A percentile compares a stretch with the other conserved stretches of the same genome.
Evolutionary conservation across 2,888 invertebrate genomes (phyloP).

Genomic region (Agonum fuliginosum): DNA sequence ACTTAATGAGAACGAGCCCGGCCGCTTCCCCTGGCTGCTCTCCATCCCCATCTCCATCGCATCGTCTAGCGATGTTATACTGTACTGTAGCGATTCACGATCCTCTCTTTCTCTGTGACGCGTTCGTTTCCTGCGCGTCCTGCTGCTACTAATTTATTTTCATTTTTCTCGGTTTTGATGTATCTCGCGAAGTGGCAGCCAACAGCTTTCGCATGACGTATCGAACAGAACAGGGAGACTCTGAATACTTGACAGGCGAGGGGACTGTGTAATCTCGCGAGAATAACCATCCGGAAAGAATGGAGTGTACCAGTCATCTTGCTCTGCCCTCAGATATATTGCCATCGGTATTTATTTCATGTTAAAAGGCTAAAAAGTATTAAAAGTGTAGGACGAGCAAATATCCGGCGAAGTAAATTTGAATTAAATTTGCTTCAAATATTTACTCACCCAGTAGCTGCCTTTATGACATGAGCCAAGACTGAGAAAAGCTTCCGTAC

Average conservation of each 20-base stretch:
- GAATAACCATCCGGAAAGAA: slow-evolving; percentile 21
- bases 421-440: slow-evolving; percentile 66
- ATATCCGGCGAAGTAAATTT: slow-evolving; percentile 57
- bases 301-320: slow-evolving; percentile 22
- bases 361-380: slow-evolving; percentile 61
- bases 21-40: slow-evolving; percentile 37
- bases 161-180: slow-evolving; percentile 51
- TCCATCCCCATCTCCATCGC: background rate
- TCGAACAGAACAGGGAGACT: background rate
- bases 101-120: background rate
- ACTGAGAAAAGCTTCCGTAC: slow-evolving; percentile 3
- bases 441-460: slow-evolving; percentile 62
- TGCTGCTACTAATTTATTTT: slow-evolving; percentile 58
- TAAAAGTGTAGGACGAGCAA: slow-evolving; percentile 59
- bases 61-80: background rate
- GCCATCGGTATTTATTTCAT: slow-evolving; percentile 59
- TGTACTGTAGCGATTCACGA: background rate
- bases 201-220: slow-evolving; percentile 49
- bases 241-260: slow-evolving; percentile 37
- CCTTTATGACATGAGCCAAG: slow-evolving; percentile 52
- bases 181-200: slow-evolving; percentile 42
- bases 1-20: slow-evolving; percentile 70
- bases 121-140: slow-evolving; percentile 38
- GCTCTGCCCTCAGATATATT: slow-evolving; percentile 23
- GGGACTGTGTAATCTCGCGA: slow-evolving; percentile 16